Evolutionary conservation across 2,888 invertebrate species (phyloP), one percentile per base, ranked within the genome.

Genomic region (Nebria salina): DNA sequence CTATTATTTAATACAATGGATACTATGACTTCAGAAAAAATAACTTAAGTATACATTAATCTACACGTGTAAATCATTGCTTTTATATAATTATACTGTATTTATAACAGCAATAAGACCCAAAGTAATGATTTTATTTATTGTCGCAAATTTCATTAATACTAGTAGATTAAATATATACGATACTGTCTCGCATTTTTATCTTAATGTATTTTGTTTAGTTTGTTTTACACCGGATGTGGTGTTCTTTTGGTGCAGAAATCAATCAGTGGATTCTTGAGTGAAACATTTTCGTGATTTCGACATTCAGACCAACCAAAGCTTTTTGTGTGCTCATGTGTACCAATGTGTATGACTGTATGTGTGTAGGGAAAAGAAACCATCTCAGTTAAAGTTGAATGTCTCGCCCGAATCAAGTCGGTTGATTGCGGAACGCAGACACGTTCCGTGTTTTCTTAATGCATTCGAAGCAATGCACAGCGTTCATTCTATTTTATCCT

Each of bases 391-490:
- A 34, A 70, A 70, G 65, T 25, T 75, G 75, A 15, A 75, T 65
- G 75, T 75, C 75, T 75, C 65, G 65, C 25, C 34, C 54, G 26
- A 64, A 54, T 64, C 9, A 76, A 70, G 15, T 70, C 15, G 70
- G 43, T 66, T 76, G 76, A 77, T 77, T 77, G 77, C 70, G 68
- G 54, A 77, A 77, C 42, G 43, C 72, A 26, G 64, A 25, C 77
- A 77, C 77, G 77, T 77, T 73, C 42, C 41, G 41, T 26, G 70
- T 76, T 68, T 68, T 41, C 76, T 15, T 66, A 76, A 68, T 79
- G 75, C 79, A 79, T 75, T 74, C 74, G 79, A 66, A 74, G 73
- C n/a, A 20, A n/a, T 26, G 76, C 41, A 66, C 20, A 41, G 11
- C 43, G 72, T 34, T 77, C 77, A 70, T 77, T 77, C 77, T 72